These are phyloP conservation scores for Dorcus parallelipipedus DNA, from an alignment of 2,888 invertebrate species.

Conservation along the genomic window DNA sequence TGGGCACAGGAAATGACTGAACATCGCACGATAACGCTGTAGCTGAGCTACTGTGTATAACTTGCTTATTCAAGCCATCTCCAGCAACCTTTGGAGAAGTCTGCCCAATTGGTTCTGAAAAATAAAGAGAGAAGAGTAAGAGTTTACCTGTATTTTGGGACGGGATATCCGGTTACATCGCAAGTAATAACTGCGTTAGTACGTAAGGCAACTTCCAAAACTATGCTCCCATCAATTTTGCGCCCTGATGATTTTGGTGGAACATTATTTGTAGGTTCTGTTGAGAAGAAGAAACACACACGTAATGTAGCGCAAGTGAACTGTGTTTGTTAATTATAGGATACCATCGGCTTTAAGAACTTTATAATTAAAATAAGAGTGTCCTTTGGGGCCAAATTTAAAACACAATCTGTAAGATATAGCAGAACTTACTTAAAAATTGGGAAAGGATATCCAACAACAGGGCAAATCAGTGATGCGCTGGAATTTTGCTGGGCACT, in stretches of 20 bases:
- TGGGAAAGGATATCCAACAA: slow-evolving; percentile 68
- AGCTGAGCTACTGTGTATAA: slow-evolving; percentile 25
- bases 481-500: slow-evolving; percentile 53
- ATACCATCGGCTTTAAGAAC: not conserved
- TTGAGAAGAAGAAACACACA: not conserved
- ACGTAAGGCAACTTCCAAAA: slow-evolving; percentile 53
- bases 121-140: slow-evolving; percentile 12
- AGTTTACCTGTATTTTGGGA: slow-evolving; percentile 68
- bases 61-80: slow-evolving; percentile 56
- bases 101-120: slow-evolving; percentile 55
- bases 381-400: not conserved
- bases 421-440: slow-evolving; percentile 64
- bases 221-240: slow-evolving; percentile 56
- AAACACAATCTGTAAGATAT: not conserved
- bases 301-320: not conserved
- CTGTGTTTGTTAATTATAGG: not conserved
- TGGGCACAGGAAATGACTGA: slow-evolving; percentile 56
- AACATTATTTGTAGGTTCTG: slow-evolving; percentile 62
- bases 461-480: slow-evolving; percentile 65
- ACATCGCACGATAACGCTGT: slow-evolving; percentile 54
- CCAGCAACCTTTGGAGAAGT: slow-evolving; percentile 53
- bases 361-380: too few relatives aligned
- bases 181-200: slow-evolving; percentile 63
- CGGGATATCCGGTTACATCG: slow-evolving; percentile 67
- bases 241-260: slow-evolving; percentile 59